Percentiles rank a stretch among this genome's conserved stretches.
phyloP scores from a whole-genome alignment of 2,797 vertebrate species.

The Pseudopleuronectes americanus region DNA sequence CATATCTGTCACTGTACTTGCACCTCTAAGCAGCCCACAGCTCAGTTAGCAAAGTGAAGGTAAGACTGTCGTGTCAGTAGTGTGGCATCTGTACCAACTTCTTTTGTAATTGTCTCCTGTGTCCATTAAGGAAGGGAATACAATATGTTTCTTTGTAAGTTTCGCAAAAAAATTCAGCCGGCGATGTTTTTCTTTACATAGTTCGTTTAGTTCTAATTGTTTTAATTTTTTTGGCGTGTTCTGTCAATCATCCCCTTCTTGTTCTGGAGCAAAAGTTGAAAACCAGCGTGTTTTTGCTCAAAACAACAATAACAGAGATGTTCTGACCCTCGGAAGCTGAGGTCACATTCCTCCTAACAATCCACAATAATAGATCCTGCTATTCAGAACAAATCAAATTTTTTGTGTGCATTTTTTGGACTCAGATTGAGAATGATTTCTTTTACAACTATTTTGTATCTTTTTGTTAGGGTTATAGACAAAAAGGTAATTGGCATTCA shows the following conservation, averaged over 20 bases:
- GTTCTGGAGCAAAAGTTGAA: conserved; percentile 22
- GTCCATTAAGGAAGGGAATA: conserved; percentile 61
- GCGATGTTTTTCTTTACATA: conserved; percentile 25
- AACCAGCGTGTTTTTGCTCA: conserved; percentile 14
- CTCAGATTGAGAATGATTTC: conserved; percentile 7
- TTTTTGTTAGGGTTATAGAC: conserved; percentile 36
- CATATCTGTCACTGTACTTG: conserved; percentile 75
- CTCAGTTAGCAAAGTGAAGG: conserved; percentile 84
- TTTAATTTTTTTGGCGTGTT: conserved; percentile 32
- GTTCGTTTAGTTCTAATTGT: conserved; percentile 26
- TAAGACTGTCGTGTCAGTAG: conserved; percentile 76
- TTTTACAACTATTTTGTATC: conserved; percentile 63
- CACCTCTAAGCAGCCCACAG: conserved; percentile 80
- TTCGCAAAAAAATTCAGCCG: conserved; percentile 28
- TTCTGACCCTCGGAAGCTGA: conserved; percentile 37
- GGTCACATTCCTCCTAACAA: conserved; percentile 52
- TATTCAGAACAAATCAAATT: conserved; percentile 87
- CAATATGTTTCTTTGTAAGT: conserved; percentile 10
- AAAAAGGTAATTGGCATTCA: conserved; percentile 47
- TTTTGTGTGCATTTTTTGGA: conserved; percentile 81
- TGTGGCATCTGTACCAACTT: conserved; percentile 73
- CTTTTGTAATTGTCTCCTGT: conserved; percentile 72
- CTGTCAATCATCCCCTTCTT: conserved; percentile 16
- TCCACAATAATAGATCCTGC: conserved; percentile 94
- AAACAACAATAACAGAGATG: conserved; percentile 46